Base-by-base conservation (phyloP, 92 coral and sea anemone species). In the Chrysogorgia sp. region DNA sequence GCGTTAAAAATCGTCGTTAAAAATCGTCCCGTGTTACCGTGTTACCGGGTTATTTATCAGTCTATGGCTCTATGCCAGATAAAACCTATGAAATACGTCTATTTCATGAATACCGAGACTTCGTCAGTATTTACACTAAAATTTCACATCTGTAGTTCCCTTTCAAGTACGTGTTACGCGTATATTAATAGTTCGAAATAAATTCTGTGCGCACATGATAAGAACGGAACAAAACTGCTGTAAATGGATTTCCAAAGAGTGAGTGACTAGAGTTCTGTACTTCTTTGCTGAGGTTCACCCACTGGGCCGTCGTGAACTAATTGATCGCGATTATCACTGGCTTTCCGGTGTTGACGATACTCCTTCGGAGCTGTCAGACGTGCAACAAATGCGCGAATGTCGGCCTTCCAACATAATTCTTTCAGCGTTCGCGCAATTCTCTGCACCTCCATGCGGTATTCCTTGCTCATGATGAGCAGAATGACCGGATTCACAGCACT, bases 381-480 rank as follows among this genome's bases (percentile, higher is more conserved):
- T n/a, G 79, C 40, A 7, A 72, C 34, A 53, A 53, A 72, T 1
- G 64, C 58, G 79, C 79, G 79, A 55, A 72, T 21, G 15, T 72
- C 65, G 4, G 79, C 65, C 65, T 56, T 72, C 79, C 79, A 72
- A 28, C 79, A 72, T 20, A 72, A 15, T 37, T 72, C 79, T 56
- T 59, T 58, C 65, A 72, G 25, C 7, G 64, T 65, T 40, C 79
- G 79, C 31, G 37, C 65, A 32, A 72, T 52, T 43, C 25, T 32
- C 50, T 12, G 48, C 13, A 72, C 79, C 21, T 72, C 79, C 65
- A 72, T 20, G 7, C 79, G 79, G 59, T 91, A 96, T 63, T 96
- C 99, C 66, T 96, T 96, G 84, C 99, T 96, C 99, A 96, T 96
- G 8, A 90, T 89, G 45, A 96, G 89, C 55, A 96, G 76, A 81